Conservation (phyloP, 2,888 invertebrate genomes). For the Adineta ricciae region DNA sequence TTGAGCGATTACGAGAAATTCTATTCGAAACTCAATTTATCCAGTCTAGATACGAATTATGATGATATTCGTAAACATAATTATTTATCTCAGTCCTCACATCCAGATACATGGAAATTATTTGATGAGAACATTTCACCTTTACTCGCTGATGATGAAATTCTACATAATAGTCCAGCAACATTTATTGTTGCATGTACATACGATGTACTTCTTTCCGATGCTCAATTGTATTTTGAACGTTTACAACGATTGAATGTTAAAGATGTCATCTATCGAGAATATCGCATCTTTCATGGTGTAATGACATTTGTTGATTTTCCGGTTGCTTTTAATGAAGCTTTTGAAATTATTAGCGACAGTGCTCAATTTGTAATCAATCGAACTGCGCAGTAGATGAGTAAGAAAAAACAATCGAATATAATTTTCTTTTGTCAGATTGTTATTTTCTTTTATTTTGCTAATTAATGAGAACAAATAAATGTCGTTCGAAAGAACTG, state of each 20-base stretch:
- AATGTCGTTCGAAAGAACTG: background rate
- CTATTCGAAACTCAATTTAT: background rate
- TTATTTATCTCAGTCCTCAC: background rate
- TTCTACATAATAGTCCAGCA: background rate
- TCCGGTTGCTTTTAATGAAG: constrained; percentile 2
- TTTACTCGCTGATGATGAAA: background rate
- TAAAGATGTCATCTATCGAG: background rate
- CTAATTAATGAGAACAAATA: background rate
- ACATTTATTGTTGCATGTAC: constrained; percentile 13
- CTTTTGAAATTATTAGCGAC: constrained; percentile 17
- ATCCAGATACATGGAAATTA: constrained; percentile 11
- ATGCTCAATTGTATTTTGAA: background rate
- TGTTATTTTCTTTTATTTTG: background rate
- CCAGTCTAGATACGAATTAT: background rate
- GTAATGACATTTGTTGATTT: constrained; percentile 13
- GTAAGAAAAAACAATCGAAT: background rate
- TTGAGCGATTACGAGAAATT: background rate
- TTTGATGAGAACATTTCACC: constrained; percentile 1
- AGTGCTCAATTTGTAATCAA: constrained; percentile 6
- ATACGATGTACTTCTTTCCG: background rate
- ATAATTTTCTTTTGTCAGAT: background rate
- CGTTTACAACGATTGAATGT: background rate
- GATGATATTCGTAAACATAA: background rate
- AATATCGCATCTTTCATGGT: constrained; percentile 16
- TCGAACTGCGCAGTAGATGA: background rate